These are phyloP conservation scores for Hiodon tergisus DNA, from an alignment of 2,113 vertebrate genomes.

Conservation along the genomic window DNA sequence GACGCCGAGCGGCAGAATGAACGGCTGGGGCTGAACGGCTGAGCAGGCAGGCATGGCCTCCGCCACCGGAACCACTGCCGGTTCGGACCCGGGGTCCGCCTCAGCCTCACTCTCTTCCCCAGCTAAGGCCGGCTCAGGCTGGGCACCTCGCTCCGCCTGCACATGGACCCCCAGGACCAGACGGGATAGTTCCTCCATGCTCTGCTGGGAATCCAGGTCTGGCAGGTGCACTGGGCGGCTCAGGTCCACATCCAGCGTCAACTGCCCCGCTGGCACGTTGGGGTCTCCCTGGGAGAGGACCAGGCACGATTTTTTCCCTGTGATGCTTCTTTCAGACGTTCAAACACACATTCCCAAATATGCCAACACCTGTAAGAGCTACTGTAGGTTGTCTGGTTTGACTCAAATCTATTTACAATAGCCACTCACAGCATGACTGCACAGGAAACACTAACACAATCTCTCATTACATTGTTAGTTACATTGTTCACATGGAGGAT, in stretches of 20 bases:
- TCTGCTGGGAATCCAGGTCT: conserved; percentile 72
- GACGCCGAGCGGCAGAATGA: conserved; percentile 81
- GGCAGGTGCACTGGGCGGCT: conserved; percentile 76
- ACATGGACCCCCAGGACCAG: conserved; percentile 76
- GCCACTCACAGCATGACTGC: no score
- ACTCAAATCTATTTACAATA: no score
- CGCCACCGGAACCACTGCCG: conserved; percentile 16
- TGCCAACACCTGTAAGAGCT: no score
- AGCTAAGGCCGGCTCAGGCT: conserved; percentile 21
- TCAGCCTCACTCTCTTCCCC: conserved; percentile 16
- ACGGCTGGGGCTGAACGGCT: conserved; percentile 62
- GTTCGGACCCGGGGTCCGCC: conserved; percentile 15
- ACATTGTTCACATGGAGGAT: no score
- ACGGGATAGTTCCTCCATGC: conserved; percentile 82
- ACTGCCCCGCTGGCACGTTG: conserved; percentile 92
- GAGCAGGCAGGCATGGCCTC: conserved; percentile 21
- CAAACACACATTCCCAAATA: no score
- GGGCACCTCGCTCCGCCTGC: conserved; percentile 65
- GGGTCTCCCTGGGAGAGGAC: conserved; percentile 77
- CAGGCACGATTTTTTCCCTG: no score
- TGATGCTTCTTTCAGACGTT: no score
- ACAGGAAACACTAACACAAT: no score
- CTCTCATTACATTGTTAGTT: no score
- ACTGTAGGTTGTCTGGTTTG: no score
- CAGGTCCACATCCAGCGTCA: conserved; percentile 86